Evolutionary conservation across 37 sponge, comb jelly and placozoan genomes (phyloP), one percentile per base, ranked within the genome.

Genomic region (Agelas oroides): DNA sequence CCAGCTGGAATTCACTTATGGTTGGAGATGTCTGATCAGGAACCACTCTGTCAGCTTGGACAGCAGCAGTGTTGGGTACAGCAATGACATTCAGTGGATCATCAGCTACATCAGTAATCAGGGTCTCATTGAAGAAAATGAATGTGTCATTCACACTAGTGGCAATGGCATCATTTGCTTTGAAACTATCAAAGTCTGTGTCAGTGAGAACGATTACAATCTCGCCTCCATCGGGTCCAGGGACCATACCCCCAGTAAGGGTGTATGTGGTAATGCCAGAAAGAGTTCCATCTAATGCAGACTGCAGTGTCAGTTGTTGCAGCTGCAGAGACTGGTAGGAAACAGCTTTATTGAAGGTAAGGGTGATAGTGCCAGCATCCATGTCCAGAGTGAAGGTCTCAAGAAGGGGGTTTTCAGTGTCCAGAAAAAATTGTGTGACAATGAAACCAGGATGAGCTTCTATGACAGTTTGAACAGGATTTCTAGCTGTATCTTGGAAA

Each of bases 311-410:
- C 5, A 94, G 70, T 5, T 64, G 62, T 8, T 40, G 41, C 24
- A 81, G 76, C 20, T 65, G 28, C 23, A 88, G 34, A 34, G 90
- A 78, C 13, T 55, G 15, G 28, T 84, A 68, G 1, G 77, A 38
- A 0, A 97, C 97, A 59, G 97, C 90, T 70, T 97, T 92, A 84
- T 61, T 90, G 79, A 97, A 97, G 18, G 87, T 82, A 17, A 97
- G 74, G 28, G 63, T 46, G 25, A 97, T 28, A 2, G 46, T n/a
- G 0, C 94, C 97, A 53, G 46, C 62, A 39, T 97, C 86, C 69
- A 94, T 27, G 65, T 97, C 95, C 18, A 97, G 71, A 32, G 85
- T 80, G 70, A 59, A 95, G 25, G 68, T 73, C 36, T 84, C 87
- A 21, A 95, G 67, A 23, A 74, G 59, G 41, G 96, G 96, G 19